Percentiles rank a stretch among this genome's conserved stretches.
These are phyloP conservation scores for Tribolium madens DNA, from an alignment of 1,140 invertebrate species.

Conservation along the genomic window DNA sequence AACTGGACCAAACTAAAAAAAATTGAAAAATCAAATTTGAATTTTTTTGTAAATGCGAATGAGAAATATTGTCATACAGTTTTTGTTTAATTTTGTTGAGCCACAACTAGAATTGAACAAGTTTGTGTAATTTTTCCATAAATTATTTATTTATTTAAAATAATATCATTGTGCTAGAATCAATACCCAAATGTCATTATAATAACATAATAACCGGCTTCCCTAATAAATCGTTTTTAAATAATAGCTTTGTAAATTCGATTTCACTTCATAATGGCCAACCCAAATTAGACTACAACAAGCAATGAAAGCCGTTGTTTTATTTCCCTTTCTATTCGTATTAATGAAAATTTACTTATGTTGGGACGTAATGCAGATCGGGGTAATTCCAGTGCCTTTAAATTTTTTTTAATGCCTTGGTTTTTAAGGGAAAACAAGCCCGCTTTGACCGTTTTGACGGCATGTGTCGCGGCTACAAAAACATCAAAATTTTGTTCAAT, in stretches of 20 bases:
- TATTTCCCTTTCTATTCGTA: neutral
- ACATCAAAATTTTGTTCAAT: constrained; percentile 35
- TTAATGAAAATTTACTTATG: neutral
- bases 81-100: too few species aligned
- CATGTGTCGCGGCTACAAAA: constrained; percentile 42
- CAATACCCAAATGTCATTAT: constrained; percentile 5
- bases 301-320: constrained; percentile 12
- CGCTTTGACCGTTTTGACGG: constrained; percentile 41
- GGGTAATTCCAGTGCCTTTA: neutral
- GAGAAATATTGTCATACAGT: too few species aligned
- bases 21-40: too few species aligned
- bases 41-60: too few species aligned
- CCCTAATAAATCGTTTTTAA: constrained; percentile 17
- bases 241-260: constrained; percentile 1
- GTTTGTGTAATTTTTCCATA: too few species aligned
- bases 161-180: neutral
- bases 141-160: neutral
- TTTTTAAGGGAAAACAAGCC: constrained; percentile 21
- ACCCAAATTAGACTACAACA: neutral
- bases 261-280: neutral
- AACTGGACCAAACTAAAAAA: too few species aligned
- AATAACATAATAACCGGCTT: constrained; percentile 7
- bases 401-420: neutral
- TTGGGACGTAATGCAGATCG: constrained; percentile 35
- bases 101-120: too few species aligned